phyloP scores from a whole-genome alignment of 2,888 invertebrate genomes.

The Andrena trimmerana region DNA sequence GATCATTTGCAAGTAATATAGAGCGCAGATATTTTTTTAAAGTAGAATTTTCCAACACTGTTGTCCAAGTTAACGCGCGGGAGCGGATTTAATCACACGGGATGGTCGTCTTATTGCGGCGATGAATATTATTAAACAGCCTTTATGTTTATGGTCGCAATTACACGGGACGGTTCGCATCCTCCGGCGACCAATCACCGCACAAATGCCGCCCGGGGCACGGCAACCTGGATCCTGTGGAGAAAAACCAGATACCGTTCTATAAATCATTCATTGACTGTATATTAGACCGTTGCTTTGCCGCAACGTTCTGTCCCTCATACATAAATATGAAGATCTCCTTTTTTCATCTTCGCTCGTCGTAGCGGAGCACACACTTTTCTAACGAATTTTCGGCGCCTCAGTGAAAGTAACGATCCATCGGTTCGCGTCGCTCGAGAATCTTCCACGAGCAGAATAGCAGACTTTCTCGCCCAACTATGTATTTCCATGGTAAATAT shows the following conservation, averaged over 20 bases:
- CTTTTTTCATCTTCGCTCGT: conserved; percentile 2
- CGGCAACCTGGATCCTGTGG: conserved; percentile 64
- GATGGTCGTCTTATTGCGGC: conserved; percentile 27
- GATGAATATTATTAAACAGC: conserved; percentile 69
- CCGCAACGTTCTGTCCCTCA: conserved; percentile 42
- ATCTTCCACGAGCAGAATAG: neutral
- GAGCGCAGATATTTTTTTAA: neutral
- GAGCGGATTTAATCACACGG: conserved; percentile 27
- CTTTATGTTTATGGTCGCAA: conserved; percentile 59
- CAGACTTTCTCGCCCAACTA: neutral
- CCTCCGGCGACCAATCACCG: conserved; percentile 68
- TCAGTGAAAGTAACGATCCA: conserved; percentile 43
- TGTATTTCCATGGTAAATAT: too few species aligned
- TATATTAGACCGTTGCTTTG: conserved; percentile 59
- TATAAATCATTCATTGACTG: conserved; percentile 73
- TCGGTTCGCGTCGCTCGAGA: conserved; percentile 4
- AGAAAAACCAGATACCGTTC: conserved; percentile 73
- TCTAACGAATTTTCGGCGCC: conserved; percentile 27
- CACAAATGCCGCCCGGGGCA: conserved; percentile 63
- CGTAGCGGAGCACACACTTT: conserved; percentile 14
- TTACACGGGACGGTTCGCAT: conserved; percentile 60
- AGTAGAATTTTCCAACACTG: conserved; percentile 5
- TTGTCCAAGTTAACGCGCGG: conserved; percentile 1
- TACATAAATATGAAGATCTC: conserved; percentile 61
- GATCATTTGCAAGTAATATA: neutral